Conservation (phyloP, 2,888 invertebrate species). For the Cyaniris semiargus region DNA sequence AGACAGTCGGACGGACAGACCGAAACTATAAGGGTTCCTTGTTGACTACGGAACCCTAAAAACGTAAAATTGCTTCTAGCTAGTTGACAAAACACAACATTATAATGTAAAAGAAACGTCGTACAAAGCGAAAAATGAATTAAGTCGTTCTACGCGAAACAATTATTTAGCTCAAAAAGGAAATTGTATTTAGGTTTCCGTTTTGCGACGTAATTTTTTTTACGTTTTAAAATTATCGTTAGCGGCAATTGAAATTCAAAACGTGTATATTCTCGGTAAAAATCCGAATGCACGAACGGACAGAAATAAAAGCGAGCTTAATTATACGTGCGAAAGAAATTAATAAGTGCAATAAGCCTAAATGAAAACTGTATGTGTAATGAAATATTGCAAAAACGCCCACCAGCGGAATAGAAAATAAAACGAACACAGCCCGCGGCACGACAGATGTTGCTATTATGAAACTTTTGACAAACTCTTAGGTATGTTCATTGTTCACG, state of each 20-base stretch:
- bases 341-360: constrained; percentile 30
- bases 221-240: constrained; percentile 26
- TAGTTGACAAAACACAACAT: constrained; percentile 22
- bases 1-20: too few species aligned
- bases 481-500: not conserved
- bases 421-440: constrained; percentile 2
- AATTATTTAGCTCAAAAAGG: constrained; percentile 24
- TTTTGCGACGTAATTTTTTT: constrained; percentile 27
- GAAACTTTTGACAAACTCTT: constrained; percentile 25
- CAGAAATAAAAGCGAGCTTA: constrained; percentile 31
- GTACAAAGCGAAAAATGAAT: constrained; percentile 24
- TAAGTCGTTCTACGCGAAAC: constrained; percentile 28
- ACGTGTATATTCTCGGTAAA: constrained; percentile 30
- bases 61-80: constrained; percentile 12
- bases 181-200: constrained; percentile 21
- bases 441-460: constrained; percentile 31
- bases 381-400: constrained; percentile 28
- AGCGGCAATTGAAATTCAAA: constrained; percentile 31
- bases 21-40: too few species aligned
- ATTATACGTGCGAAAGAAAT: constrained; percentile 32
- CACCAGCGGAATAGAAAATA: constrained; percentile 22
- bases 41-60: too few species aligned
- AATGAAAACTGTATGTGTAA: constrained; percentile 29
- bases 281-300: constrained; percentile 23
- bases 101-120: constrained; percentile 32